Percentiles rank a stretch among this genome's conserved stretches.
Conservation (phyloP, 30 jellyfish, hydroid and myxozoan genomes). For the Phacellophora camtschatica region DNA sequence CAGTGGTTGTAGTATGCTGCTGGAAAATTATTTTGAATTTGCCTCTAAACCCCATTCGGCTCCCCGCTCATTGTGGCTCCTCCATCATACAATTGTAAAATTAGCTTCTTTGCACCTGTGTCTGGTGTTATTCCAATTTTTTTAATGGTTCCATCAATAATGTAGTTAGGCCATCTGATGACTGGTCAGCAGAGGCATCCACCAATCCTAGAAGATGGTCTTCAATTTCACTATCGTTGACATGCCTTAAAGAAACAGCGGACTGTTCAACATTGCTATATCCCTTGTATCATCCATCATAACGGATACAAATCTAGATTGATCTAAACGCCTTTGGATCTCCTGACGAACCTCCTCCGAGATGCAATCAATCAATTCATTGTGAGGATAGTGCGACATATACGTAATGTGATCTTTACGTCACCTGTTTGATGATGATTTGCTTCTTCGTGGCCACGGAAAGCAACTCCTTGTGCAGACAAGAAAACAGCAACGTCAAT, state of each 20-base stretch:
- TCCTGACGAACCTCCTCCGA: constrained; percentile 9
- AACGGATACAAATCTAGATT: not conserved
- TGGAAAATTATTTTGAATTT: constrained; percentile 8
- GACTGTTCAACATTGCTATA: constrained; percentile 34
- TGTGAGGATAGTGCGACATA: constrained; percentile 21
- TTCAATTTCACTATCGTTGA: not conserved
- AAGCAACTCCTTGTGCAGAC: constrained; percentile 37
- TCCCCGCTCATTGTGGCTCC: constrained; percentile 38
- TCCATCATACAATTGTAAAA: constrained; percentile 54
- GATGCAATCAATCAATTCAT: constrained; percentile 17
- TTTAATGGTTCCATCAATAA: not conserved
- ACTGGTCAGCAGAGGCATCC: not conserved
- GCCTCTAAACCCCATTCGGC: constrained; percentile 25
- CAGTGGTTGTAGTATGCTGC: constrained; percentile 41
- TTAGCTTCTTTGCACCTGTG: constrained; percentile 2
- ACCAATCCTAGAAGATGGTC: not conserved
- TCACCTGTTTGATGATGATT: constrained; percentile 17
- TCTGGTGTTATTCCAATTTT: constrained; percentile 19
- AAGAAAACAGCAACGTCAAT: constrained; percentile 4
- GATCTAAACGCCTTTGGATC: constrained; percentile 16
- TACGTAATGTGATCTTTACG: constrained; percentile 14
- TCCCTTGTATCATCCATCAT: constrained; percentile 41
- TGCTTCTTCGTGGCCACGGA: constrained; percentile 20
- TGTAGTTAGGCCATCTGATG: not conserved
- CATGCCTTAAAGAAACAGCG: constrained; percentile 16